Evolutionary conservation across 2,888 invertebrate genomes (phyloP), one percentile per base, ranked within the genome.

Genomic region (Plebejus melissa): DNA sequence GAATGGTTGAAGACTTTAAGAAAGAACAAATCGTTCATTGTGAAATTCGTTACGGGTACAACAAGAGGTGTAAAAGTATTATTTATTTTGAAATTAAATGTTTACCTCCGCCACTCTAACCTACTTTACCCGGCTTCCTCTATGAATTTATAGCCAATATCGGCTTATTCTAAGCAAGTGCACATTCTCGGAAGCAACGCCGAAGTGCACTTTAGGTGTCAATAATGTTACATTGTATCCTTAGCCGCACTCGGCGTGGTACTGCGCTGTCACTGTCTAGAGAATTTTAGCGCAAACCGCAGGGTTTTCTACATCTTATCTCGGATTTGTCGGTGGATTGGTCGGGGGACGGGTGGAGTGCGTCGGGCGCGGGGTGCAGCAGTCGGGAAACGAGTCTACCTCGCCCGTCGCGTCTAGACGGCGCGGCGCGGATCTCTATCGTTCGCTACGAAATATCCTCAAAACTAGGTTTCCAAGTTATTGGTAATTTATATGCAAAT

Each of bases 371-470:
- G 78, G 78, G 79, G 81, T 79, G 78, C 83, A 86, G 82, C 80
- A 79, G 89, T 91, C 84, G 88, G 83, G 81, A 81, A 84, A 91
- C 90, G 79, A 85, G 90, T 93, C 88, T 89, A 86, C 88, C 82
- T 82, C 83, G 83, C 81, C 82, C 81, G 89, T 93, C 86, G 90
- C 81, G 93, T 93, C 93, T 93, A 93, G 93, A 93, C 93, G 87
- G 86, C 84, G 86, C 85, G 86, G 83, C 84, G 88, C 84, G 88
- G 88, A 86, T 90, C 87, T 82, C 89, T 90, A 90, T 90, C 91
- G 88, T 86, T 83, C 84, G 85, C 85, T 82, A 87, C 87, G 88
- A 91, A 92, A 92, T 93, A 91, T 90, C 90, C 89, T 89, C 86
- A 86, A 75, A 75, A 69, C 69, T 75, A 36, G 32, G 54, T 75